Evolutionary conservation across 2,888 invertebrate genomes (phyloP).

Genomic region (Hecatera dysodea): DNA sequence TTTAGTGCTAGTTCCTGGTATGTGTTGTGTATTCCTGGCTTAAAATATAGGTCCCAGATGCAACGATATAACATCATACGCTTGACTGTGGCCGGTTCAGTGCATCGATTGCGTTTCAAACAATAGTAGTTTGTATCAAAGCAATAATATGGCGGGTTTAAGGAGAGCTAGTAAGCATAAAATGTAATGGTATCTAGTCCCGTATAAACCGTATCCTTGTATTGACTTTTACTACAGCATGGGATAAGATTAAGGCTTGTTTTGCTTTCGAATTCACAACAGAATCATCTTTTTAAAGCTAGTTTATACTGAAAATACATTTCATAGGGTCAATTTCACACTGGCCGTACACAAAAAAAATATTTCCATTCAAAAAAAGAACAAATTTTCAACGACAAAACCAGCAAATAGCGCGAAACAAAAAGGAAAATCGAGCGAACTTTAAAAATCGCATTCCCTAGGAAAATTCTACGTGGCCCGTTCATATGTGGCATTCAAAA

Average conservation of each 20-base stretch:
- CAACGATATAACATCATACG: slow-evolving; percentile 23
- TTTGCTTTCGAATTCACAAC: slow-evolving; percentile 18
- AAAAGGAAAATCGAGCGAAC: slow-evolving; percentile 34
- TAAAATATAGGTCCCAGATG: slow-evolving; percentile 18
- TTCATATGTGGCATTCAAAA: slow-evolving; percentile 75
- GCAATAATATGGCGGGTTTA: slow-evolving; percentile 50
- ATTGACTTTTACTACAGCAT: slow-evolving; percentile 52
- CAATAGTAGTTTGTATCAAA: slow-evolving; percentile 47
- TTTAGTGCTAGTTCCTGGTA: not conserved
- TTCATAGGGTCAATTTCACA: slow-evolving; percentile 6
- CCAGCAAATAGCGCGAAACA: slow-evolving; percentile 28
- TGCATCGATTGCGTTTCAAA: slow-evolving; percentile 45
- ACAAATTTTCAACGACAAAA: slow-evolving; percentile 19
- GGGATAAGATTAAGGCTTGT: slow-evolving; percentile 25
- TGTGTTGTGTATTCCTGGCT: slow-evolving; percentile 5
- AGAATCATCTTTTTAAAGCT: not conserved
- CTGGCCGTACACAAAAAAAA: slow-evolving; percentile 12
- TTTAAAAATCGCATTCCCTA: slow-evolving; percentile 58
- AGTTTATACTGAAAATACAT: slow-evolving; percentile 16
- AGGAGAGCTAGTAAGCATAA: slow-evolving; percentile 51
- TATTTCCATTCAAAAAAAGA: slow-evolving; percentile 16
- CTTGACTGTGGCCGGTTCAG: slow-evolving; percentile 29
- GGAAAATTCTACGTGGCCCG: slow-evolving; percentile 60
- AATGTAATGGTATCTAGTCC: slow-evolving; percentile 51
- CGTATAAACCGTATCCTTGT: slow-evolving; percentile 49